phyloP scores from a whole-genome alignment of 2,888 invertebrate genomes.

The Anticlea derivata region DNA sequence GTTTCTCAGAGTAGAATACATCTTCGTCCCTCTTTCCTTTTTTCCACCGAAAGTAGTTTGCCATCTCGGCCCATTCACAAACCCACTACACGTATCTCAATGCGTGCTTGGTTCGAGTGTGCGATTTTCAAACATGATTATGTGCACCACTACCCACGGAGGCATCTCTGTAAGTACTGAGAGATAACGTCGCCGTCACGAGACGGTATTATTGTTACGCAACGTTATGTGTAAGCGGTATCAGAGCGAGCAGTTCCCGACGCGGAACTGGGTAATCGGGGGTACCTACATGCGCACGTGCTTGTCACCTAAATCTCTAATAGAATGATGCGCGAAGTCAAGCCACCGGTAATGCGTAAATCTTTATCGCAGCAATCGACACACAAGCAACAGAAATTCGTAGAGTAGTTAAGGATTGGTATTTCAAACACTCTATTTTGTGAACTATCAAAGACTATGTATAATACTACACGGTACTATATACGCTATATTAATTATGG shows the following conservation, averaged over 20 bases:
- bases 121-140: slow-evolving; percentile 45
- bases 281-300: slow-evolving; percentile 37
- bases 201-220: slow-evolving; percentile 69
- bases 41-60: slow-evolving; percentile 88
- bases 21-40: slow-evolving; percentile 85
- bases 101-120: slow-evolving; percentile 28
- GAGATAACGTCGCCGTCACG: slow-evolving; percentile 75
- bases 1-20: slow-evolving; percentile 84
- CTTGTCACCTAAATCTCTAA: slow-evolving; percentile 20
- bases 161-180: slow-evolving; percentile 73
- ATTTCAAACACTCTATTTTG: background rate
- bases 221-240: slow-evolving; percentile 55
- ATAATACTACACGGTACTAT: no score
- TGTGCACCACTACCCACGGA: slow-evolving; percentile 53
- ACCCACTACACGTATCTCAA: slow-evolving; percentile 38
- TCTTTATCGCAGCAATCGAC: slow-evolving; percentile 4
- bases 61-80: slow-evolving; percentile 67
- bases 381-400: background rate
- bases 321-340: background rate
- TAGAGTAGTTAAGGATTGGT: background rate
- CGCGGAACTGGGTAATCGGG: slow-evolving; percentile 48
- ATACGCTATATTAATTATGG: background rate
- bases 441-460: no score
- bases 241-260: slow-evolving; percentile 48
- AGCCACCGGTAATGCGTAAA: background rate